Evolutionary conservation across 2,113 vertebrate genomes (phyloP).

Genomic region (Philantomba maxwellii): DNA sequence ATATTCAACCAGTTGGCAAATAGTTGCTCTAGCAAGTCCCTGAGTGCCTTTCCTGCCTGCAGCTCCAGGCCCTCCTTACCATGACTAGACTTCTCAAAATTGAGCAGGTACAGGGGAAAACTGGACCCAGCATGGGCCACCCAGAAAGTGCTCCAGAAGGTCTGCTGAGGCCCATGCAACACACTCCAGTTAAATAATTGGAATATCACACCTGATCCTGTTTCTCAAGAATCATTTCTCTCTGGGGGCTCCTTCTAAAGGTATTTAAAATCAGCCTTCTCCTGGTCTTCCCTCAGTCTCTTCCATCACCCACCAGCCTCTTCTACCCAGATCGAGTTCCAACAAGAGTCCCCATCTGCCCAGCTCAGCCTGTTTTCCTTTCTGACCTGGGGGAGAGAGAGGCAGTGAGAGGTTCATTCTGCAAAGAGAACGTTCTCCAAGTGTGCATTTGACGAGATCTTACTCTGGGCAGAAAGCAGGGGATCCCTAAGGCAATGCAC

Average conservation of each 20-base stretch:
- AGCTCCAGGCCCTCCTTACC: neutral
- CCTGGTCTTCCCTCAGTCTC: fast-evolving
- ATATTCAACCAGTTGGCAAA: neutral
- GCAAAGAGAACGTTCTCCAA: neutral
- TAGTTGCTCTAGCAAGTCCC: neutral
- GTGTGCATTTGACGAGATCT: neutral
- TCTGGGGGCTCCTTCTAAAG: neutral
- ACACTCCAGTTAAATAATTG: fast-evolving
- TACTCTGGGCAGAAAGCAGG: neutral
- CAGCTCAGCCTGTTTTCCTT: neutral
- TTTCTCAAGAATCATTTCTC: neutral
- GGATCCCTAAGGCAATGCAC: neutral
- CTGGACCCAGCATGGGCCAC: neutral
- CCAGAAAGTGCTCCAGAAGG: neutral
- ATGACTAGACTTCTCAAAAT: neutral
- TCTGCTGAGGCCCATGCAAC: neutral
- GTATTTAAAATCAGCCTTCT: neutral
- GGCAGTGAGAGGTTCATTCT: neutral
- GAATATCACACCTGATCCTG: neutral
- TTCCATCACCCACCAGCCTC: too few species aligned
- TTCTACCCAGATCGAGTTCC: neutral
- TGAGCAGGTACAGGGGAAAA: neutral
- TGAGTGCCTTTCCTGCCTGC: fast-evolving
- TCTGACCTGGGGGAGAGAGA: fast-evolving
- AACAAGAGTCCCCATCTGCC: fast-evolving